Evolutionary conservation across 2,888 invertebrate species (phyloP), one percentile per base, ranked within the genome.

Genomic region (Sinohyriopsis cumingii): DNA sequence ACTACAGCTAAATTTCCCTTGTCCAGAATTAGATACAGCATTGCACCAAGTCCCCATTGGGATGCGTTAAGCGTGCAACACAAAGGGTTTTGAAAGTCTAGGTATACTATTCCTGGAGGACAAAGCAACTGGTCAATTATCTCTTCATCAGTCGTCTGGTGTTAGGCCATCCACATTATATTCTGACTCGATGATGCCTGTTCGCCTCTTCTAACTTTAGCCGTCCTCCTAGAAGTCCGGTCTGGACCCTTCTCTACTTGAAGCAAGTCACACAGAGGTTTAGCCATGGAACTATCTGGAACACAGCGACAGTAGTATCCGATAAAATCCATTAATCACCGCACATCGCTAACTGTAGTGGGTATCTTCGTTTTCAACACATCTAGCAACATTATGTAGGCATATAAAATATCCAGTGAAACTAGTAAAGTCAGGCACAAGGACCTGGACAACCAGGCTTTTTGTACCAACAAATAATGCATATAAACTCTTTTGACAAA

Each of bases 41-140:
- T 86, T 3, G 88, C 90, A 81, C 91, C 90, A 25, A 65, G 28
- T 28, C 28, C 3, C 5, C 5, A 3, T 28, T 28, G 28, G 28
- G 28, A 28, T 28, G 28, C 28, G 28, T 28, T 28, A 28, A 5
- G 28, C 22, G 59, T 45, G 9, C 64, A n/a, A 28, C 22, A 25
- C 18, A 67, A 67, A 1, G 62, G 20, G 9, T 62, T 22, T 24
- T 67, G 61, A 53, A 61, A 24, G 57, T 56, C 5, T 56, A 22
- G 3, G 57, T 56, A 56, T n/a, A 3, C 57, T 22, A 56, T 56
- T 20, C 3, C 22, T n/a, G 57, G 57, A 56, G 4, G 20, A 56
- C 4, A n/a, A 22, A 20, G 22, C 20, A 56, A 22, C 3, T 4
- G 20, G 3, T 56, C 57, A 56, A 56, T 56, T n/a, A 56, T n/a